phyloP scores from a whole-genome alignment of 2,113 vertebrate species.

The Athene noctua region DNA sequence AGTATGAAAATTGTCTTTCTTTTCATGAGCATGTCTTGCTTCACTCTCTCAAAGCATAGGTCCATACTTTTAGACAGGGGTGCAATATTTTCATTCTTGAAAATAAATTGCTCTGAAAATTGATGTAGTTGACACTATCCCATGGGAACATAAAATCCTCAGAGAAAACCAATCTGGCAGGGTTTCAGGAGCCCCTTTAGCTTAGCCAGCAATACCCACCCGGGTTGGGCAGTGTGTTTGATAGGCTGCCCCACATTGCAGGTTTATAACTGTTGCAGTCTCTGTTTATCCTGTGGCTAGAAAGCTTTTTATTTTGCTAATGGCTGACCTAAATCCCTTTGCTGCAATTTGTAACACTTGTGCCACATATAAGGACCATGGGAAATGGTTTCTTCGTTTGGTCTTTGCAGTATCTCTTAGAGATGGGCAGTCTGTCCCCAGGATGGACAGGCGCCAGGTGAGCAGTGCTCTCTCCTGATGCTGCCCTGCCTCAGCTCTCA shows the following conservation, averaged over 20 bases:
- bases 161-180: not conserved
- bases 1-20: not conserved
- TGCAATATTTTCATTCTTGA: not conserved
- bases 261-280: not conserved
- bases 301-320: not conserved
- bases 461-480: too few species aligned
- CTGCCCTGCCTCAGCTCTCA: too few species aligned
- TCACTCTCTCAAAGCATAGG: not conserved
- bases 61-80: not conserved
- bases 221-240: rapidly evolving
- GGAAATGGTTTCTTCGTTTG: not conserved
- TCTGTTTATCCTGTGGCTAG: not conserved
- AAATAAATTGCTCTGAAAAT: not conserved
- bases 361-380: rapidly evolving
- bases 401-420: not conserved
- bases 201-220: not conserved
- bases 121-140: not conserved
- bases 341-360: not conserved
- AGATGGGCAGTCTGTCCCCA: rapidly evolving
- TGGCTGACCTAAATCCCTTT: not conserved
- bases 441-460: too few species aligned
- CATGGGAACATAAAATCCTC: not conserved
- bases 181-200: not conserved
- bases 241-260: not conserved
- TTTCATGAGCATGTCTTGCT: not conserved